A percentile compares a stretch with the other conserved stretches of the same genome.
These are phyloP conservation scores for Drosophila nigromelanica DNA, from an alignment of 1,140 invertebrate species.

Conservation along the genomic window DNA sequence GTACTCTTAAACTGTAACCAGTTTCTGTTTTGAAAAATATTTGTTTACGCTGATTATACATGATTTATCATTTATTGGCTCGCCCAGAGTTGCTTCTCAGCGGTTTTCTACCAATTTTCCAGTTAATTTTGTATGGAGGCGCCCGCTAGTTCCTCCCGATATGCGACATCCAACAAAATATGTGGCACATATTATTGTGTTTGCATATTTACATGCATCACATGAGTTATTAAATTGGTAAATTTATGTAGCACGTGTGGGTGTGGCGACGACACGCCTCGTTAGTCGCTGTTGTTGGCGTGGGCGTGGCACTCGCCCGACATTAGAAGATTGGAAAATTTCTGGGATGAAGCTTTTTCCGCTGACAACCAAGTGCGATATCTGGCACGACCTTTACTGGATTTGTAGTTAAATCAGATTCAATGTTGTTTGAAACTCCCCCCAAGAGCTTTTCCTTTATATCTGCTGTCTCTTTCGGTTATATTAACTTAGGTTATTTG, in stretches of 20 bases:
- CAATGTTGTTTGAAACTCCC: conserved; percentile 51
- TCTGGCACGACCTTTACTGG: conserved; percentile 26
- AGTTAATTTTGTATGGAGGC: conserved; percentile 55
- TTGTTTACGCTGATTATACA: too few relatives aligned
- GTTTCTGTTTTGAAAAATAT: too few relatives aligned
- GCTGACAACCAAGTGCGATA: conserved; percentile 31
- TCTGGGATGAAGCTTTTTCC: conserved; percentile 2
- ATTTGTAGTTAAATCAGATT: conserved; percentile 64
- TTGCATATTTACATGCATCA: conserved; percentile 65
- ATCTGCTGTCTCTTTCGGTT: conserved; percentile 4
- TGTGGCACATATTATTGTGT: conserved; percentile 70
- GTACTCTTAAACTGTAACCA: too few relatives aligned
- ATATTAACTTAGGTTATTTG: conserved; percentile 36
- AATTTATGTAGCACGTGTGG: conserved; percentile 66
- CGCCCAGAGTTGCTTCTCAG: conserved; percentile 7
- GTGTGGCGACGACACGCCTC: conserved; percentile 73
- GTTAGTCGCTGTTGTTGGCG: conserved; percentile 40
- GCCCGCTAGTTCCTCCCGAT: conserved; percentile 24
- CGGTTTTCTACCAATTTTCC: conserved; percentile 71
- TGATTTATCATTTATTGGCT: conserved; percentile 40
- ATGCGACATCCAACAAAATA: conserved; percentile 74
- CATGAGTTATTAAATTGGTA: conserved; percentile 79
- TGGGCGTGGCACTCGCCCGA: conserved; percentile 46
- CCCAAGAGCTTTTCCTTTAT: background rate
- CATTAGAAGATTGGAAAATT: background rate